phyloP scores from a whole-genome alignment of 2,113 vertebrate genomes.

The Ptyas mucosa region DNA sequence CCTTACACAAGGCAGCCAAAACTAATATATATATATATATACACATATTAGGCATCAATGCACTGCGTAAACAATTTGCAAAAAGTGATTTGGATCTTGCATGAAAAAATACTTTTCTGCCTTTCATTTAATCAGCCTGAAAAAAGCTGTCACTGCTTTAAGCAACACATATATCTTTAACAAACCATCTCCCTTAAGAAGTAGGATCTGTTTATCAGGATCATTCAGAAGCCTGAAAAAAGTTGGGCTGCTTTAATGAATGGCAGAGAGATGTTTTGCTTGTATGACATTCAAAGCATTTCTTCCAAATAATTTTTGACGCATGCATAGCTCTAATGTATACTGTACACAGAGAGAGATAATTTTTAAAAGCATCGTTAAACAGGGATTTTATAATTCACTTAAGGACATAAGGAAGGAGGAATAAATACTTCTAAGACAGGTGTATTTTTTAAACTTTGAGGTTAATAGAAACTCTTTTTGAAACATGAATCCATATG shows the following conservation, averaged over 20 bases:
- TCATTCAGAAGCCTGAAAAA: neutral
- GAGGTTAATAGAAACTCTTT: neutral
- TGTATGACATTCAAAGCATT: neutral
- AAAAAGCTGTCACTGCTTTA: neutral
- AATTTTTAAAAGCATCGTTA: neutral
- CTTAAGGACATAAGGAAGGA: neutral
- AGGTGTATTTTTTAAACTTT: neutral
- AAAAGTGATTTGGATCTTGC: neutral
- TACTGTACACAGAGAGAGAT: neutral
- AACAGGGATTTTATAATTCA: slow-evolving; percentile 2
- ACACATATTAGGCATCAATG: neutral
- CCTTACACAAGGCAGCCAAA: neutral
- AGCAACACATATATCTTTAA: neutral
- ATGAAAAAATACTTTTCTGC: neutral
- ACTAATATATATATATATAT: neutral
- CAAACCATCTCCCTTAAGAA: neutral
- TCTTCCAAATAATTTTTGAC: neutral
- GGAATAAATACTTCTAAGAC: neutral
- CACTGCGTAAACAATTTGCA: neutral
- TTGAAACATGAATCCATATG: slow-evolving; percentile 28
- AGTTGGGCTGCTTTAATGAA: neutral
- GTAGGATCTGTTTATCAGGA: neutral
- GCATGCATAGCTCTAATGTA: neutral
- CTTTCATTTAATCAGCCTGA: neutral
- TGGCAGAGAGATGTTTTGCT: neutral